Base-by-base conservation (phyloP, 2,113 vertebrate species). In the Sakesphorus luctuosus region DNA sequence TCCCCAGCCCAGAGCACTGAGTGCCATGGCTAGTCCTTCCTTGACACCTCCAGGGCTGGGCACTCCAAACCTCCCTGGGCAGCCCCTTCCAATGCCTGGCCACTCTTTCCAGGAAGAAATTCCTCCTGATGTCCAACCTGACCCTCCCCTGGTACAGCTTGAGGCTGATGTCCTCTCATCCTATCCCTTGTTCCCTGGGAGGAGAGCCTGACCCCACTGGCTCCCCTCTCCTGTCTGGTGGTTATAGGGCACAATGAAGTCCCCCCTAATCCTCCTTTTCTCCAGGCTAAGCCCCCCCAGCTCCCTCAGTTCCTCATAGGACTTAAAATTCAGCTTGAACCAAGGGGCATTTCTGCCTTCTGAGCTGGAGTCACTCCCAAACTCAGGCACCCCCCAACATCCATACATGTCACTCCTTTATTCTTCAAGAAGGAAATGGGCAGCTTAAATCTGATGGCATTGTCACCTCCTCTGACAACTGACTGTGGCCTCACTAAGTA, bases 321-420 rank as follows among this genome's bases (percentile, higher is more conserved):
- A 35, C 11, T 40, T 35, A 31, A 62, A 75, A 26, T 47, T 72
- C 13, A 6, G 26, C 78, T 88, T 46, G 28, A 53, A 43, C 58
- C 35, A 29, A 19, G 38, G 11, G 10, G 3, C 9, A 33, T 68
- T 85, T 72, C 66, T 87, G 36, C 75, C 59, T 73, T 83, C 58
- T 50, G 49, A 83, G 77, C 26, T 2, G 1, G 12, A 35, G 9
- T 28, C 26, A 35, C 26, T 49, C 63, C 31, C 52, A 77, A 28
- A n/a, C 40, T 47, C 71, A 26, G 31, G 20, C 43, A 24, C 23
- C 21, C 26, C 33, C 40, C 12, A 13, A 13, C 12, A 40, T 13
- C 40, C 17, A 47, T 23, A 29, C 47, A 7, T 1, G 0, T 10
- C 0, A 0, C 38, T 82, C 31, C 43, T 79, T 76, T 14, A 53